Evolutionary conservation across 2,797 vertebrate species (phyloP), one percentile per base, ranked within the genome.

Genomic region (Meriones psammophilus): DNA sequence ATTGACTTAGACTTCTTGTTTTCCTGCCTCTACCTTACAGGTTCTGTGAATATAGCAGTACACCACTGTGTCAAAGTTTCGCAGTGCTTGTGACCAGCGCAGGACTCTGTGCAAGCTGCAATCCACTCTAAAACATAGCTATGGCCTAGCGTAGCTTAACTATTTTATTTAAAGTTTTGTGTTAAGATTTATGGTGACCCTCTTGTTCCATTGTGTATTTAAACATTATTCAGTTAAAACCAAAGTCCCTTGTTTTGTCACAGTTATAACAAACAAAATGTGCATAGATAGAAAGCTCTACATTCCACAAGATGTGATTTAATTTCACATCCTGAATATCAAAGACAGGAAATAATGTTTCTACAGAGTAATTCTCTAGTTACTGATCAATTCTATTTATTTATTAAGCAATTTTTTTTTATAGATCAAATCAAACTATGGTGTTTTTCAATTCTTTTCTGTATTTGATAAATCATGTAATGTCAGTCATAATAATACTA

Each of bases 381-480:
- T 66, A 78, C 71, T 69, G 5, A 56, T 91, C 30, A 88, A 74
- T 15, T 28, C 62, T 62, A 85, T 26, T 84, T 13, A 95, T 86
- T 86, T 91, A 54, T 22, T 76, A 39, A 96, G 64, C 14, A 64
- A 92, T 20, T 24, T 8, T 78, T 62, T 24, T 62, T 94, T 10
- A 92, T 78, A 80, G 54, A 92, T 97, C 90, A 97, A 97, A 93
- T 36, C 33, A 66, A 96, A 96, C 33, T 15, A 60, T 24, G 24
- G 42, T 86, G 71, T 12, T 69, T 78, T 96, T 77, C 76, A 97
- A 94, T 26, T 33, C 3, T 95, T 88, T 94, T 81, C n/a, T 3
- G 0, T 46, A 42, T 39, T 83, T 94, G 58, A 15, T 85, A 87
- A 94, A 33, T 30, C 10, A 56, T 94, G 46, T 14, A 42, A 28